These are phyloP conservation scores for Eueides isabella DNA, from an alignment of 1,140 invertebrate genomes.

Conservation along the genomic window DNA sequence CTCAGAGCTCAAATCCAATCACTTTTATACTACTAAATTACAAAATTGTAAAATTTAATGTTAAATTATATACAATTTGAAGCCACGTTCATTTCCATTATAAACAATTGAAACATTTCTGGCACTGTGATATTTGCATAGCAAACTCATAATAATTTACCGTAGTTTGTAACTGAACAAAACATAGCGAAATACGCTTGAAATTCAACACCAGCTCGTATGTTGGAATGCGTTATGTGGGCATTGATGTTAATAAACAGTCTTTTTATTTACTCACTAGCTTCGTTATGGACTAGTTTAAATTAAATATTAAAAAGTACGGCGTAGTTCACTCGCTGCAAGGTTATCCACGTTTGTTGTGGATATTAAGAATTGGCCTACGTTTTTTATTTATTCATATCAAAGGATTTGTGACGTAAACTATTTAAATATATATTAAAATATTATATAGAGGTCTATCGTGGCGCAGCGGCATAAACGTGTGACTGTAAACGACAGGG, in stretches of 20 bases:
- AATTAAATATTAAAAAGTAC: slow-evolving; percentile 2
- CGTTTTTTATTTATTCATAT: background rate
- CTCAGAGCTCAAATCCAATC: too few relatives aligned
- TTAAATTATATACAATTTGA: background rate
- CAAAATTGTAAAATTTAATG: too few relatives aligned
- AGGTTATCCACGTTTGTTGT: slow-evolving; percentile 4
- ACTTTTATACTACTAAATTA: too few relatives aligned
- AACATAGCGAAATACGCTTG: background rate
- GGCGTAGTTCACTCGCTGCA: background rate
- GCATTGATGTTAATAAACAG: background rate
- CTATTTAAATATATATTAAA: background rate
- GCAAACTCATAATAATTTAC: background rate
- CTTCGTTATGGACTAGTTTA: background rate
- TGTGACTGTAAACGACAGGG: background rate
- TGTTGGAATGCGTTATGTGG: slow-evolving; percentile 1
- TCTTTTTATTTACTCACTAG: background rate
- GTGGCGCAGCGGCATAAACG: background rate
- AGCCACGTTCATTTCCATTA: background rate
- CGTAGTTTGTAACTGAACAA: background rate
- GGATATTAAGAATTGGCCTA: background rate
- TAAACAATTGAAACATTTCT: background rate
- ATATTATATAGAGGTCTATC: background rate
- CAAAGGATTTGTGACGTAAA: background rate
- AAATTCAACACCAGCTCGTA: slow-evolving; percentile 4
- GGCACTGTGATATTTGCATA: background rate